A percentile compares a stretch with the other conserved stretches of the same genome.
These are phyloP conservation scores for Willowsia nigromaculata DNA, from an alignment of 2,888 invertebrate species.

Conservation along the genomic window DNA sequence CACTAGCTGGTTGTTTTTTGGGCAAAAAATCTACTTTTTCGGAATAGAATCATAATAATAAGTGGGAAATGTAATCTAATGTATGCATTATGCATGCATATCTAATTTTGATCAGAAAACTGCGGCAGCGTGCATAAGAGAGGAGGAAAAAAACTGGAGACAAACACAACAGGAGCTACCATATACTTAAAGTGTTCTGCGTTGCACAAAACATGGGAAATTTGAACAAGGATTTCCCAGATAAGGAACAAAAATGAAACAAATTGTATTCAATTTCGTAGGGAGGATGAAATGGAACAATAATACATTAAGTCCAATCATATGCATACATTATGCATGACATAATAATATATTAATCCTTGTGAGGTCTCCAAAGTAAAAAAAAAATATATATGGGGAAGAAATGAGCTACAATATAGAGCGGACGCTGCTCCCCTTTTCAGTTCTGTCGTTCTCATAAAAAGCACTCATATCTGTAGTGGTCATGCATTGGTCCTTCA, in stretches of 20 bases:
- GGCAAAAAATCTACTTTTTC: conserved; percentile 53
- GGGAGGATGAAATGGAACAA: conserved; percentile 35
- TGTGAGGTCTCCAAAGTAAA: conserved; percentile 64
- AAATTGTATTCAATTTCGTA: conserved; percentile 48
- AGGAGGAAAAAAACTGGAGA: background rate
- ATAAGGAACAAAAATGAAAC: conserved; percentile 51
- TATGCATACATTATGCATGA: conserved; percentile 67
- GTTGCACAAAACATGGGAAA: conserved; percentile 33
- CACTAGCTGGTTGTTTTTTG: conserved; percentile 4
- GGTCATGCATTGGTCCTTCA: background rate
- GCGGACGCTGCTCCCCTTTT: background rate
- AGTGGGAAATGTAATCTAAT: conserved; percentile 56
- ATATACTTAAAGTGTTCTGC: too few species aligned
- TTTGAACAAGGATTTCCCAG: conserved; percentile 46
- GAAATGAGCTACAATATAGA: background rate
- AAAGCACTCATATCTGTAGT: background rate
- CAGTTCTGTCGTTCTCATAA: background rate
- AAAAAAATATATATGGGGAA: conserved; percentile 11
- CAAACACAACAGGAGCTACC: too few species aligned
- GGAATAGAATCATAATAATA: conserved; percentile 43
- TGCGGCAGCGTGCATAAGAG: background rate
- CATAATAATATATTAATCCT: conserved; percentile 66
- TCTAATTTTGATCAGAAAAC: conserved; percentile 61
- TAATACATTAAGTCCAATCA: conserved; percentile 59
- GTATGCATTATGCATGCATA: conserved; percentile 69